A percentile compares a stretch with the other conserved stretches of the same genome.
Conservation (phyloP, 2,113 vertebrate genomes). For the Lichenostomus cassidix region DNA sequence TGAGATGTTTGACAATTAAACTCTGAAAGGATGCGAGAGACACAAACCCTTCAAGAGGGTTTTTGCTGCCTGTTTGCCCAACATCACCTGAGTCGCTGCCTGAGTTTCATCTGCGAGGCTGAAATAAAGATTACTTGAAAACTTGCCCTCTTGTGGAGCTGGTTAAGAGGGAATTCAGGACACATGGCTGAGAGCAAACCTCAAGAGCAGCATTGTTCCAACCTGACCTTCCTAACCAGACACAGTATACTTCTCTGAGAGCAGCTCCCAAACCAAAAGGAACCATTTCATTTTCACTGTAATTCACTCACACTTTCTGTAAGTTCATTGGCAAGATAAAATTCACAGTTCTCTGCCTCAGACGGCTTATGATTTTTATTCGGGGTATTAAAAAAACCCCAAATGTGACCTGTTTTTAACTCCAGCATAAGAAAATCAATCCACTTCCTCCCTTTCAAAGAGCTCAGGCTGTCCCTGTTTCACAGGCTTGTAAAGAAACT, state of each 20-base stretch:
- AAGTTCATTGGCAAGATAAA: not conserved
- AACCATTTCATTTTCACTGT: not conserved
- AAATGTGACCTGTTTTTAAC: not conserved
- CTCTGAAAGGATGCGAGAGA: not conserved
- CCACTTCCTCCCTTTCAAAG: not conserved
- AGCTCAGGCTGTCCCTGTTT: not conserved
- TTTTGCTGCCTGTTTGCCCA: not conserved
- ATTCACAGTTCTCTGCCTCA: not conserved
- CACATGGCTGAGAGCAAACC: not conserved
- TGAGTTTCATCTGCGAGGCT: not conserved
- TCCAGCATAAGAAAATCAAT: not conserved
- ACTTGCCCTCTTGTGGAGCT: not conserved
- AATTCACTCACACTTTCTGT: not conserved
- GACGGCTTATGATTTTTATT: not conserved
- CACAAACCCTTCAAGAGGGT: not conserved
- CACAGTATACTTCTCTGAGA: not conserved
- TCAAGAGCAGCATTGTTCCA: not conserved
- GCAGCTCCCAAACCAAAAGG: not conserved
- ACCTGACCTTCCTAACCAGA: not conserved
- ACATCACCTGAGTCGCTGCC: not conserved
- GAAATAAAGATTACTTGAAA: not conserved
- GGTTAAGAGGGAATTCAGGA: not conserved
- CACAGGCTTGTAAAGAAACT: not conserved
- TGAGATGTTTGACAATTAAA: not conserved
- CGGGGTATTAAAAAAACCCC: not conserved